A percentile compares a stretch with the other conserved stretches of the same genome.
Conservation (phyloP, 37 sponge, comb jelly and placozoan genomes). For the Hormiphora californensis region DNA sequence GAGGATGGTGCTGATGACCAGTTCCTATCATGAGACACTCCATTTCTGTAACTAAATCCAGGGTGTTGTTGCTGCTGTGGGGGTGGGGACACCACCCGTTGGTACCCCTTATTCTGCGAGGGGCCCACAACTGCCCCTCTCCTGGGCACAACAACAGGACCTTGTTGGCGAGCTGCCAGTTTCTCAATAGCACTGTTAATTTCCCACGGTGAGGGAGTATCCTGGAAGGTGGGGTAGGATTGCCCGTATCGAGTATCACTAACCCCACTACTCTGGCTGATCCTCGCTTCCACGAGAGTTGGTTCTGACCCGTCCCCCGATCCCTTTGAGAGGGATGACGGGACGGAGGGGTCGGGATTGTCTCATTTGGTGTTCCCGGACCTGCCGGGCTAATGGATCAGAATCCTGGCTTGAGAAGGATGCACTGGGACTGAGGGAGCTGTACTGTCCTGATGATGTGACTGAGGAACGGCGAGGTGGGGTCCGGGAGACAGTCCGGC, state of each 20-base stretch:
- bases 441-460: conserved; percentile 10
- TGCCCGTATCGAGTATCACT: conserved; percentile 5
- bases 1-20: too few species aligned
- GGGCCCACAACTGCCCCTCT: too few species aligned
- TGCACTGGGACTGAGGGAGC: conserved; percentile 28
- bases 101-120: too few species aligned
- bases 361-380: conserved; percentile 36
- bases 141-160: neutral
- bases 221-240: neutral
- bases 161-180: too few species aligned
- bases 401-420: conserved; percentile 47
- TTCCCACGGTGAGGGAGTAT: too few species aligned
- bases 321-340: neutral
- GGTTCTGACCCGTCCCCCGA: neutral
- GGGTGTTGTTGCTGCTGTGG: too few species aligned
- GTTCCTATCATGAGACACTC: too few species aligned
- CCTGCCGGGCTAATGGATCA: conserved; percentile 6
- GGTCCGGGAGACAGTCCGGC: conserved; percentile 49
- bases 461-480: conserved; percentile 7
- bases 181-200: too few species aligned
- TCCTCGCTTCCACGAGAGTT: neutral
- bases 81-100: too few species aligned
- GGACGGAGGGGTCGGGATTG: conserved; percentile 34
- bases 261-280: neutral
- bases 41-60: too few species aligned